Evolutionary conservation across 2,797 vertebrate species (phyloP).

Genomic region (Onychomys leucogaster): DNA sequence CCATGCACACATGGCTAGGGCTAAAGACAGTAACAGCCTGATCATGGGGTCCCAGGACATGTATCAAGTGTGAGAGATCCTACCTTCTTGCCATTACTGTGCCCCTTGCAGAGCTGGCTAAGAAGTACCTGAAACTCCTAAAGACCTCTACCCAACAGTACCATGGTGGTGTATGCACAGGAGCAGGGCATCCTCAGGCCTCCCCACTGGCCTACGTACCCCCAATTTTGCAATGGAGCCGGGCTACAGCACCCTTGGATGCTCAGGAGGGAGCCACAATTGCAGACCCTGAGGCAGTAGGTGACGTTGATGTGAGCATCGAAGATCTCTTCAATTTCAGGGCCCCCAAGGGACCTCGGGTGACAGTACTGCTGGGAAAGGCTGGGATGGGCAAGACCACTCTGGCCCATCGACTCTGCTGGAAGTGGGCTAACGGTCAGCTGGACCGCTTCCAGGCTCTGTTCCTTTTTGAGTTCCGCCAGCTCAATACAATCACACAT

Average conservation of each 20-base stretch:
- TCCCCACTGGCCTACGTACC: conserved; percentile 89
- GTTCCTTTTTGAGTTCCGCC: conserved; percentile 94
- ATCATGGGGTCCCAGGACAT: too few species aligned
- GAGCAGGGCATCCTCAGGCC: conserved; percentile 29
- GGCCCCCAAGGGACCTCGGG: conserved; percentile 63
- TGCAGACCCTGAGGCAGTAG: conserved; percentile 80
- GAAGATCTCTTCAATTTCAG: conserved; percentile 88
- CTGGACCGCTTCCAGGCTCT: conserved; percentile 89
- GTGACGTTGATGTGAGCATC: conserved; percentile 86
- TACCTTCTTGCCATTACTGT: background rate
- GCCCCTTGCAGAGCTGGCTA: conserved; percentile 87
- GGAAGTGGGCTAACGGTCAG: conserved; percentile 90
- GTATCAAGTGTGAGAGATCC: background rate
- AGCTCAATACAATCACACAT: conserved; percentile 90
- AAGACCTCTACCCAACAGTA: conserved; percentile 79
- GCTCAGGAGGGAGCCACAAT: conserved; percentile 56
- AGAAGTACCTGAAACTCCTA: conserved; percentile 86
- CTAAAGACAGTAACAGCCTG: background rate
- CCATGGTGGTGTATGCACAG: conserved; percentile 70
- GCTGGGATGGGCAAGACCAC: conserved; percentile 94
- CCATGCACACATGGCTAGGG: background rate
- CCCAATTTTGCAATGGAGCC: conserved; percentile 85
- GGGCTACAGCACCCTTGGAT: conserved; percentile 69
- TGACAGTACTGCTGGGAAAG: conserved; percentile 90
- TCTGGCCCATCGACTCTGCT: conserved; percentile 90